Conservation (phyloP, 2,888 invertebrate genomes). For the Amaurobius ferox region DNA sequence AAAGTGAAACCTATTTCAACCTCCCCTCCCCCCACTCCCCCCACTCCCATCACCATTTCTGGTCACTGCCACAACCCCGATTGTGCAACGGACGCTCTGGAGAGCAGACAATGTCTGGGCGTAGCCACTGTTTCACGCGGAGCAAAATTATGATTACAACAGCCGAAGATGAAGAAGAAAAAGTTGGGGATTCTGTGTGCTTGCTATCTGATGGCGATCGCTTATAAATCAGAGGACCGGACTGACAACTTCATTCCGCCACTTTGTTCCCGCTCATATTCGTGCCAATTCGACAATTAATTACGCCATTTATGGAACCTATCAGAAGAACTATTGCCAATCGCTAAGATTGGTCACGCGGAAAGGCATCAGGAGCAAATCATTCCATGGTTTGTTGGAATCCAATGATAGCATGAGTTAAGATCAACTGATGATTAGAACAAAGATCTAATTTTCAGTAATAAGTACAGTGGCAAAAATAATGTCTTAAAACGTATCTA, state of each 20-base stretch:
- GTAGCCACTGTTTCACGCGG: neutral
- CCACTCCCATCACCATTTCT: conserved; percentile 16
- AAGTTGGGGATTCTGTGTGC: neutral
- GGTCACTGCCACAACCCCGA: neutral
- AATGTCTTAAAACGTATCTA: no score
- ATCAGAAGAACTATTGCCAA: neutral
- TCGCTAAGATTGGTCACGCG: neutral
- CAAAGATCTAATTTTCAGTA: no score
- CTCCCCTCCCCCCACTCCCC: no score
- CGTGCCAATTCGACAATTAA: conserved; percentile 52
- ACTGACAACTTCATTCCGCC: conserved; percentile 65
- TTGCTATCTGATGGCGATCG: conserved; percentile 45
- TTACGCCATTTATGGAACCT: conserved; percentile 9
- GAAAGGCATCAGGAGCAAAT: neutral
- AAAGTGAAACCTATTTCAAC: neutral
- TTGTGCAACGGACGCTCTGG: neutral
- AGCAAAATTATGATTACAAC: neutral
- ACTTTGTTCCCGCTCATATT: conserved; percentile 8
- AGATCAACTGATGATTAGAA: no score
- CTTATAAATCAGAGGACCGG: conserved; percentile 54
- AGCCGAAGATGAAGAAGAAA: neutral
- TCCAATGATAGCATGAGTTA: no score
- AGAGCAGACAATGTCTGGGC: neutral
- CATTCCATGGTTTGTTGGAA: no score
- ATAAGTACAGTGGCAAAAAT: no score